Conservation (phyloP, 2,797 vertebrate species). For the Uromys caudimaculatus region DNA sequence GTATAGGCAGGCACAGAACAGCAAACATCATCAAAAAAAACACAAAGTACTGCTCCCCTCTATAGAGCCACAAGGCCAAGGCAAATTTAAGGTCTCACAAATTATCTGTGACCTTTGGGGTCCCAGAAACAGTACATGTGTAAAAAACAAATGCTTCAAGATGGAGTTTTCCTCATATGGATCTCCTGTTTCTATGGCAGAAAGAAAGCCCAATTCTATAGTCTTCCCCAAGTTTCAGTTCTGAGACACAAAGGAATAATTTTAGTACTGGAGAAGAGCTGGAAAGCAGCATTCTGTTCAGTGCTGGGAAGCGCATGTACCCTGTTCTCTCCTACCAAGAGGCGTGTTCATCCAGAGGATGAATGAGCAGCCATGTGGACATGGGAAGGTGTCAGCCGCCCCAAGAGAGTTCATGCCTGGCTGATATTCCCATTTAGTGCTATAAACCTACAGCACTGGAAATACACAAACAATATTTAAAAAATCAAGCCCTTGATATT, state of each 20-base stretch:
- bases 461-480: conserved; percentile 35
- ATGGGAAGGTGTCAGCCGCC: conserved; percentile 16
- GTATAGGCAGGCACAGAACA: conserved; percentile 14
- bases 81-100: conserved; percentile 61
- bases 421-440: conserved; percentile 19
- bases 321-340: conserved; percentile 55
- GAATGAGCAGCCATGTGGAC: conserved; percentile 26
- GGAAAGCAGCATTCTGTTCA: conserved; percentile 35
- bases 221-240: conserved; percentile 51
- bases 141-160: conserved; percentile 58
- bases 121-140: conserved; percentile 40
- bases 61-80: conserved; percentile 56
- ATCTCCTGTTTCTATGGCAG: neutral
- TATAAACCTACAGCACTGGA: conserved; percentile 7
- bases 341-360: neutral
- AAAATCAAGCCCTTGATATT: conserved; percentile 73
- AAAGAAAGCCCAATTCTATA: neutral
- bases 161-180: neutral
- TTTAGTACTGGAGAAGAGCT: neutral
- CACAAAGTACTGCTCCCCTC: conserved; percentile 1
- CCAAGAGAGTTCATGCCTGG: neutral
- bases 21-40: neutral
- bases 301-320: neutral
- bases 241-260: conserved; percentile 43
- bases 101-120: conserved; percentile 69